Conservation (phyloP, 1,140 invertebrate species). For the Euura saliciscinereae region DNA sequence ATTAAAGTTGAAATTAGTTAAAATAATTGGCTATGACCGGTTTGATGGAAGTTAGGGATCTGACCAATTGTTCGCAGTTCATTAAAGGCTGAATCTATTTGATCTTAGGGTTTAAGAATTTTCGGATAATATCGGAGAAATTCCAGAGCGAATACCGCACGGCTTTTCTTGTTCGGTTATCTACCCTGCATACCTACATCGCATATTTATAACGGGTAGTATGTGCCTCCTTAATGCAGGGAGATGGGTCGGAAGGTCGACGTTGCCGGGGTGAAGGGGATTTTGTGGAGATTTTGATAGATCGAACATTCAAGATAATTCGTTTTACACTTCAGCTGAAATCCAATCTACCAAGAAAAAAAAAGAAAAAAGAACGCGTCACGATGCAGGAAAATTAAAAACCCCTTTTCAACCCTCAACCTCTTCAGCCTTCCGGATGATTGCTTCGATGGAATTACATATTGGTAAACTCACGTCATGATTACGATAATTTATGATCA, state of each 20-base stretch:
- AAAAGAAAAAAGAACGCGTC: constrained; percentile 3
- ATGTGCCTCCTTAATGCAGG: neutral
- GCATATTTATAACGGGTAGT: neutral
- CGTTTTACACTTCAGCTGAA: constrained; percentile 2
- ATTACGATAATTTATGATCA: too few relatives aligned
- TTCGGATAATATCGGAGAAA: neutral
- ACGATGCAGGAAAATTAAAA: constrained; percentile 3
- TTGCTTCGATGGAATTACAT: neutral
- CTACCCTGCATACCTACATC: too few relatives aligned
- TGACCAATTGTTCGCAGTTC: neutral
- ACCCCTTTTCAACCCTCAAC: constrained; percentile 4
- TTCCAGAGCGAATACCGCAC: neutral
- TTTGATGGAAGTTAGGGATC: too few relatives aligned
- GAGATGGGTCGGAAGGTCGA: neutral
- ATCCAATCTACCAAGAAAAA: neutral
- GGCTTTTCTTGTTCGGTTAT: too few relatives aligned
- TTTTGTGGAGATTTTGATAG: constrained; percentile 2
- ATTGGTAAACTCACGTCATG: too few relatives aligned
- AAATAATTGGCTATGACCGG: too few relatives aligned
- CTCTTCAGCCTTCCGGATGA: too few relatives aligned
- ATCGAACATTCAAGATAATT: constrained; percentile 7
- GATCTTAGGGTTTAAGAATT: neutral
- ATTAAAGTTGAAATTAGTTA: too few relatives aligned
- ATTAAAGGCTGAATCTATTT: neutral
- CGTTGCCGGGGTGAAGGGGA: neutral